phyloP scores from a whole-genome alignment of 2,797 vertebrate species.

The Eulemur mongoz region DNA sequence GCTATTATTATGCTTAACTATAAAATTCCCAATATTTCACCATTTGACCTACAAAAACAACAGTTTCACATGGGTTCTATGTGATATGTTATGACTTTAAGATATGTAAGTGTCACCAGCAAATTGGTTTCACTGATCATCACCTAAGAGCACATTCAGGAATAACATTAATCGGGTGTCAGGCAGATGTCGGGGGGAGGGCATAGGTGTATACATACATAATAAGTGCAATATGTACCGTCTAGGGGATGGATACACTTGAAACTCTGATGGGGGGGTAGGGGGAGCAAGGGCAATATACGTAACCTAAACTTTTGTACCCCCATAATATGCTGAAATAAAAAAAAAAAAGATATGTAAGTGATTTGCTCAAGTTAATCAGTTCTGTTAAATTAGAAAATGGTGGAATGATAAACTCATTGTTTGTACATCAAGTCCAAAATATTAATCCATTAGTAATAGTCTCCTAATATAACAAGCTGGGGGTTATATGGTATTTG shows the following conservation, averaged over 20 bases:
- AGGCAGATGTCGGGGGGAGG: no score
- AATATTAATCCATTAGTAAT: background rate
- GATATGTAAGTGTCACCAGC: background rate
- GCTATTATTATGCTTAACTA: background rate
- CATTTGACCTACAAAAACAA: background rate
- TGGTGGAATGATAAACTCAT: background rate
- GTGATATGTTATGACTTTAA: background rate
- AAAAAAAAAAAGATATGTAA: background rate
- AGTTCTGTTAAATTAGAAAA: background rate
- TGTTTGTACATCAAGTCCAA: background rate
- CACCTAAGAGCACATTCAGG: no score
- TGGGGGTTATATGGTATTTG: background rate
- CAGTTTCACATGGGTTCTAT: background rate
- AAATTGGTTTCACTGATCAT: no score
- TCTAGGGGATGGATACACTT: no score
- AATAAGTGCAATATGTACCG: no score
- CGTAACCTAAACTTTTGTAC: no score
- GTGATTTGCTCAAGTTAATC: background rate
- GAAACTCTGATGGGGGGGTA: no score
- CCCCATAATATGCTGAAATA: no score
- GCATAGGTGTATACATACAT: no score
- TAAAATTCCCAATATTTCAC: background rate
- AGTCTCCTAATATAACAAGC: background rate
- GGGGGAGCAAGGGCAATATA: no score
- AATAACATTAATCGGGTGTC: no score